Evolutionary conservation across 2,797 vertebrate genomes (phyloP), one percentile per base, ranked within the genome.

Genomic region (Cephalopachus bancanus): DNA sequence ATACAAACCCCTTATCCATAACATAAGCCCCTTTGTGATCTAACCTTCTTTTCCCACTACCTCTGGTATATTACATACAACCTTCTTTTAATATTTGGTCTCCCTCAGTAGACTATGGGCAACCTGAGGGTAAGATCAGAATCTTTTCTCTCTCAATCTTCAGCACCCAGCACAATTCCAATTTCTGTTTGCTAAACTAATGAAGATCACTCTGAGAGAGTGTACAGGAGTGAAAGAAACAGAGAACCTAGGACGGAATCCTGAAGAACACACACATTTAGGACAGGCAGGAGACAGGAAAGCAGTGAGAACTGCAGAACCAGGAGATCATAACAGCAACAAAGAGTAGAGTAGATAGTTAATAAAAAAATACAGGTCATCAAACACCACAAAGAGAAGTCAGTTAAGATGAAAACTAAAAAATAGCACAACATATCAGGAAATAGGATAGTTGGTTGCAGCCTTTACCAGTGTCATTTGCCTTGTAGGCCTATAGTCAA

Each of bases 331-430:
- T 3, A 10, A 24, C 55, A 22, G 65, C 37, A 59, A 64, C 62
- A 57, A 65, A 57, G 53, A 67, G 17, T 30, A 24, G 0, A 83
- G 11, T 57, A 93, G n/a, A 91, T 33, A 12, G 14, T 51, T 28
- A 53, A 44, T 71, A 93, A 67, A 11, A 65, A 88, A 85, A 71
- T 2, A n/a, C 44, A 9, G 5, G 5, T 10, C 33, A 59, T 60
- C 57, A 65, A 88, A 91, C 51, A 72, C 15, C 12, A 79, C 30
- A 80, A 74, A 30, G 16, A 60, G 59, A 62, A 89, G 26, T 79
- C 20, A 72, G 26, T 79, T 65, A 78, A 72, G 28, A n/a, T 51
- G 74, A 71, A 89, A 87, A 84, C 65, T 74, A 62, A 85, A 92
- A 44, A 94, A 86, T 49, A 81, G 67, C 24, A 86, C 16, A 51